Conservation (phyloP, 2,113 vertebrate species). For the Bubo blakistoni region DNA sequence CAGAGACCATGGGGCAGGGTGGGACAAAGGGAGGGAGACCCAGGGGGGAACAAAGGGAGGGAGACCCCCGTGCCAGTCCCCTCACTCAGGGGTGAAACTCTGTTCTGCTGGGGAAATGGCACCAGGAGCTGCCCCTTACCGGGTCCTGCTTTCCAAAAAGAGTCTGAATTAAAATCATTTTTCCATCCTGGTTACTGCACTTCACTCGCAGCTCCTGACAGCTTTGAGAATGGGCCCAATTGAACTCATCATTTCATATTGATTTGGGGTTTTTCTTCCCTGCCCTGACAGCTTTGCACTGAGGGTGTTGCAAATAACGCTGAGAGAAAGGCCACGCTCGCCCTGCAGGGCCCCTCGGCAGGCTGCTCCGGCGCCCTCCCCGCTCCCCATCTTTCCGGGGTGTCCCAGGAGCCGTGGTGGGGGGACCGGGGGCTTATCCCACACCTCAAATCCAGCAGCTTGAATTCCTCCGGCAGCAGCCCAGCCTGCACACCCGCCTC, state of each 20-base stretch:
- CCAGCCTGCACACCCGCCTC: neutral
- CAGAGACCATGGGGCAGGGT: neutral
- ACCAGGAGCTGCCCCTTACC: neutral
- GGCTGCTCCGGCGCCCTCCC: neutral
- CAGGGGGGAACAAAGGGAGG: too few relatives aligned
- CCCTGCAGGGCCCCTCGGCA: neutral
- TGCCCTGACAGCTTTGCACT: neutral
- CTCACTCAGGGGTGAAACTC: neutral
- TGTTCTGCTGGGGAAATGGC: neutral
- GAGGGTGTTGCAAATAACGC: neutral
- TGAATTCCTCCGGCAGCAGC: too few relatives aligned
- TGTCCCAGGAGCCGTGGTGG: neutral
- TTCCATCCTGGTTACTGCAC: neutral
- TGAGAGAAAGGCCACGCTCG: neutral
- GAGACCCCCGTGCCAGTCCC: neutral
- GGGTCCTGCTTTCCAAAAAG: neutral
- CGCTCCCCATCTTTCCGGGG: accelerated
- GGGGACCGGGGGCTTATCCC: neutral
- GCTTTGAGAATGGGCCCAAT: neutral
- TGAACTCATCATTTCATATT: neutral
- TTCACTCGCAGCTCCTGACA: neutral
- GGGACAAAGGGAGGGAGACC: too few relatives aligned
- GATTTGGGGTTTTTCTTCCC: neutral
- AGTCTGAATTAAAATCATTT: neutral
- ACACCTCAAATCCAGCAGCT: neutral